phyloP scores from a whole-genome alignment of 2,113 vertebrate genomes.

The Cheirogaleus medius region DNA sequence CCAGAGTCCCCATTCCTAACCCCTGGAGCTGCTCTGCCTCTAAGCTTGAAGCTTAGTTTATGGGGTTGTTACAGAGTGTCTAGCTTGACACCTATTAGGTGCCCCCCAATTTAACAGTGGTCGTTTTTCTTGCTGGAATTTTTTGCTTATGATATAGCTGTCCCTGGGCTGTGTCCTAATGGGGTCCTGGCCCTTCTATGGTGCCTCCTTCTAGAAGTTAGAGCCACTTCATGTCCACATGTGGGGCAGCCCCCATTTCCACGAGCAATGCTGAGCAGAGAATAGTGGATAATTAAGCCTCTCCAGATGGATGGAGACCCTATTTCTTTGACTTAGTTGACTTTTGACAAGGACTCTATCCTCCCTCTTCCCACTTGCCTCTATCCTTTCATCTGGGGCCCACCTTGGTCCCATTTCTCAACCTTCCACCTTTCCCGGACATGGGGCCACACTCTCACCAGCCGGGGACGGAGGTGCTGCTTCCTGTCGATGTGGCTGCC shows the following conservation, averaged over 20 bases:
- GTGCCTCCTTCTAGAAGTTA: too few relatives aligned
- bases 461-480: accelerated
- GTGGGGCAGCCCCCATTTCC: neutral
- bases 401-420: too few relatives aligned
- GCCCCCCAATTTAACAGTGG: too few relatives aligned
- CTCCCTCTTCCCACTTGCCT: neutral
- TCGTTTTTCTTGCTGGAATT: neutral
- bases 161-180: neutral
- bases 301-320: accelerated
- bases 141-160: neutral
- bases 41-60: neutral
- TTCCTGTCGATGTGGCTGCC: neutral
- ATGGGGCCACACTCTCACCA: accelerated
- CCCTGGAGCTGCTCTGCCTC: neutral
- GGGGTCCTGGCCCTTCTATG: neutral
- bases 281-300: neutral
- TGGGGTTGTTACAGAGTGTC: accelerated
- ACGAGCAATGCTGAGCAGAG: neutral
- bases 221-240: neutral
- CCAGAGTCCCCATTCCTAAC: neutral
- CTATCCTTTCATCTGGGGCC: neutral
- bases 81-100: neutral
- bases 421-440: neutral
- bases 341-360: accelerated
- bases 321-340: neutral